These are phyloP conservation scores for Squalus acanthias DNA, from an alignment of 2,797 vertebrate genomes.

Conservation along the genomic window DNA sequence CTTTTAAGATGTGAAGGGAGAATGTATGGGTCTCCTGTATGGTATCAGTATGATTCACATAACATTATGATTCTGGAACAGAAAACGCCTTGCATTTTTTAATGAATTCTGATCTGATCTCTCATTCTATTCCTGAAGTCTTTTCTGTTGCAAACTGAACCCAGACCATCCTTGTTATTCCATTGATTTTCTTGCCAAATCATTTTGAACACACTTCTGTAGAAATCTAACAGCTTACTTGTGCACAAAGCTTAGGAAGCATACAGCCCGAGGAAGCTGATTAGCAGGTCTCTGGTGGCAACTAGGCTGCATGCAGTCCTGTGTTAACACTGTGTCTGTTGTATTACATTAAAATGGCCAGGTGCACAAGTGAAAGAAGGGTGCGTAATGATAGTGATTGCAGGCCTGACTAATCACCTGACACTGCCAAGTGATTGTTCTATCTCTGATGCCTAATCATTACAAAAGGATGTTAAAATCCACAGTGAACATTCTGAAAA, in stretches of 20 bases:
- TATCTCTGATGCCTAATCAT: neutral
- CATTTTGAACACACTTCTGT: neutral
- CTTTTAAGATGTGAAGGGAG: neutral
- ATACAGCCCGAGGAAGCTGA: neutral
- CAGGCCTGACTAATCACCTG: neutral
- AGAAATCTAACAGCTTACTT: constrained; percentile 18
- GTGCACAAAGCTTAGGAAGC: neutral
- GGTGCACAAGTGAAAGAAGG: neutral
- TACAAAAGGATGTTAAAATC: neutral
- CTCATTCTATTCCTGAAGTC: neutral
- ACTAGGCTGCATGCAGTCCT: neutral
- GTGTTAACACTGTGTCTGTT: neutral
- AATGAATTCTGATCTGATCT: neutral
- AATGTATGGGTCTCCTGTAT: neutral
- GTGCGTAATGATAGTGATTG: neutral
- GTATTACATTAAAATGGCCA: neutral
- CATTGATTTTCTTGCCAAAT: neutral
- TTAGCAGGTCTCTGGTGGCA: neutral
- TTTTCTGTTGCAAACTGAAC: neutral
- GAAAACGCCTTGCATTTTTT: neutral
- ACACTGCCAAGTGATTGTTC: neutral
- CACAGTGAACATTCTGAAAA: neutral
- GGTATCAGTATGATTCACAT: neutral
- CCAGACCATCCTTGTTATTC: neutral
- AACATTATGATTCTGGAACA: neutral